Percentiles rank a stretch among this genome's conserved stretches.
Evolutionary conservation across 2,888 invertebrate genomes (phyloP).

Genomic region (Tillus elongatus): DNA sequence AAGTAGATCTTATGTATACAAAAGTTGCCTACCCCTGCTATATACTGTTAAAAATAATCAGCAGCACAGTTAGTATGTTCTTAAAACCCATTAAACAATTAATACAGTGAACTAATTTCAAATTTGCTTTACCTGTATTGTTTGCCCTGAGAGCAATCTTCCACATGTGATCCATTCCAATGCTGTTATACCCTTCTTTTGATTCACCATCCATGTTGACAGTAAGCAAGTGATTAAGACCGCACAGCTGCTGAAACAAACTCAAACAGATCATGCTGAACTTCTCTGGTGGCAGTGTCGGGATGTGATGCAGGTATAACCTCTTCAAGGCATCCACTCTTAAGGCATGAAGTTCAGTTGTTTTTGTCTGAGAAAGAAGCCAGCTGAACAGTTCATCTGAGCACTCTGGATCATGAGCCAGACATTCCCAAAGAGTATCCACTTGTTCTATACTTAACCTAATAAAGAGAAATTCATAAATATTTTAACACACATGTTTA

Average conservation of each 20-base stretch:
- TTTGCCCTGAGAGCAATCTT: conserved; percentile 84
- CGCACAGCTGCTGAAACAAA: conserved; percentile 84
- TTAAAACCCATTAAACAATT: too few relatives aligned
- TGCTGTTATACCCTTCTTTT: conserved; percentile 47
- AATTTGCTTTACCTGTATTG: conserved; percentile 71
- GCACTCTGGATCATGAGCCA: conserved; percentile 76
- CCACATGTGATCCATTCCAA: conserved; percentile 92
- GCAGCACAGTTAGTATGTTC: too few relatives aligned
- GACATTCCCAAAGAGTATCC: conserved; percentile 83
- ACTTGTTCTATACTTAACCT: conserved; percentile 80
- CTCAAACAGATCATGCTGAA: conserved; percentile 88
- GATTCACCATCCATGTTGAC: conserved; percentile 44
- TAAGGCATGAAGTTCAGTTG: conserved; percentile 85
- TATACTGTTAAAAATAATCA: too few relatives aligned
- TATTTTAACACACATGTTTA: too few relatives aligned
- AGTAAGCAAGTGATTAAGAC: conserved; percentile 72
- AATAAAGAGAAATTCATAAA: conserved; percentile 13
- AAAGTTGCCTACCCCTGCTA: too few relatives aligned
- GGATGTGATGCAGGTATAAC: conserved; percentile 80
- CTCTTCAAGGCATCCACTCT: conserved; percentile 80
- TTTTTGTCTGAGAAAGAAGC: conserved; percentile 85
- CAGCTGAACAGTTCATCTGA: conserved; percentile 90
- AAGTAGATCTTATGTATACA: too few relatives aligned
- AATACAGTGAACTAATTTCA: too few relatives aligned
- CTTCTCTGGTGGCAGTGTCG: conserved; percentile 76